Evolutionary conservation across 1,140 invertebrate genomes (phyloP).

Genomic region (Philotrypesis tridentata): DNA sequence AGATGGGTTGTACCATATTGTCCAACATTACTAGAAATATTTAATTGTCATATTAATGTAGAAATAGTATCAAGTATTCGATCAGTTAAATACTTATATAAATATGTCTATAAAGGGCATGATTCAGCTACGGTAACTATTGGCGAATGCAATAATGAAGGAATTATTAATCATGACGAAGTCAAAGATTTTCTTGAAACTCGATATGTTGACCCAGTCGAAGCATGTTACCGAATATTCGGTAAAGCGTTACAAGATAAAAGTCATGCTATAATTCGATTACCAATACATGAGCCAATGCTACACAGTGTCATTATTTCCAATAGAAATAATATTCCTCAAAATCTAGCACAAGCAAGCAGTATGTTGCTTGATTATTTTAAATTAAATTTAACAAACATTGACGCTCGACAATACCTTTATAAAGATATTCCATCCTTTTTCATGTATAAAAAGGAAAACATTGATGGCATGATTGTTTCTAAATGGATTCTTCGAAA

Average conservation of each 20-base stretch:
- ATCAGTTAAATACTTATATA: conserved; percentile 3
- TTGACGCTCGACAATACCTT: conserved; percentile 20
- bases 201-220: neutral
- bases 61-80: conserved; percentile 27
- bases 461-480: neutral
- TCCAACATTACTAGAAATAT: conserved; percentile 30
- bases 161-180: conserved; percentile 18
- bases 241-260: no score
- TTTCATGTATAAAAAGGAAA: conserved; percentile 14
- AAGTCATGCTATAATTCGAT: no score
- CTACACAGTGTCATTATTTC: conserved; percentile 17
- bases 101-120: no score
- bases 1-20: conserved; percentile 42
- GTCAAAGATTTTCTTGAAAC: neutral
- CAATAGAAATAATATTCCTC: conserved; percentile 3
- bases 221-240: neutral
- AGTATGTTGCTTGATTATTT: no score
- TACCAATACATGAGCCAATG: no score
- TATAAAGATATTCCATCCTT: neutral
- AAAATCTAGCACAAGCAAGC: no score
- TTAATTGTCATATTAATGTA: conserved; percentile 45
- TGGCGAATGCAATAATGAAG: conserved; percentile 18
- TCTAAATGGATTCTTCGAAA: neutral
- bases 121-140: no score
- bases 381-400: no score